phyloP scores from a whole-genome alignment of 2,113 vertebrate species.

The Pterophyllum scalare region DNA sequence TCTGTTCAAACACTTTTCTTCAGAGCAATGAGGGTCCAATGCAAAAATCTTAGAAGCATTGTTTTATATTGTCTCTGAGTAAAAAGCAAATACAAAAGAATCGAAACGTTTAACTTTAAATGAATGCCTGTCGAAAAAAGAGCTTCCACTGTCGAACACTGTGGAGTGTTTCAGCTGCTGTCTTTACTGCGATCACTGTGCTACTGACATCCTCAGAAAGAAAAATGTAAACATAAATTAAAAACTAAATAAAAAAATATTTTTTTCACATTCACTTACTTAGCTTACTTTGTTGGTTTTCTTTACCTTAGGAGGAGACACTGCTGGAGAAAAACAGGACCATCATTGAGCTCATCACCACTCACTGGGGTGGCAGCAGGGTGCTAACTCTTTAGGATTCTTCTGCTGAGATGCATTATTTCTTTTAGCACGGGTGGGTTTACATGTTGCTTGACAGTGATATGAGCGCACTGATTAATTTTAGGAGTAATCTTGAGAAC shows the following conservation, averaged over 20 bases:
- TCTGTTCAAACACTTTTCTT: constrained; percentile 73
- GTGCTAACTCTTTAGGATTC: constrained; percentile 48
- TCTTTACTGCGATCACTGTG: constrained; percentile 48
- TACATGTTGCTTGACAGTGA: constrained; percentile 59
- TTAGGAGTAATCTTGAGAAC: constrained; percentile 50
- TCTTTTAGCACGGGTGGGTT: constrained; percentile 43
- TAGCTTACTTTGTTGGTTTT: constrained; percentile 79
- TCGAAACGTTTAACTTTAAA: constrained; percentile 39
- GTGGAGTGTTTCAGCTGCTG: constrained; percentile 24
- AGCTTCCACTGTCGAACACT: constrained; percentile 39
- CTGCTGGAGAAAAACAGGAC: constrained; percentile 56
- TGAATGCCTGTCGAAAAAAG: constrained; percentile 32
- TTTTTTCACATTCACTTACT: constrained; percentile 82
- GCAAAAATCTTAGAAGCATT: constrained; percentile 51
- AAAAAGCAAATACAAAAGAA: constrained; percentile 64
- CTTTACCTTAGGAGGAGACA: constrained; percentile 71
- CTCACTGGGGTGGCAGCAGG: constrained; percentile 47
- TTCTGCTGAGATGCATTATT: constrained; percentile 53
- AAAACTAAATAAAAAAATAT: constrained; percentile 77
- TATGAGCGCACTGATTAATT: constrained; percentile 50
- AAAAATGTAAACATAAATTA: constrained; percentile 70
- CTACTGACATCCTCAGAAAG: constrained; percentile 65
- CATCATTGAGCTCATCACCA: constrained; percentile 26
- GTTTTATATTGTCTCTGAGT: constrained; percentile 69
- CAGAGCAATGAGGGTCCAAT: constrained; percentile 69